These are phyloP conservation scores for Caenorhabditis virilis DNA, from an alignment of 2,888 invertebrate species.

Conservation along the genomic window DNA sequence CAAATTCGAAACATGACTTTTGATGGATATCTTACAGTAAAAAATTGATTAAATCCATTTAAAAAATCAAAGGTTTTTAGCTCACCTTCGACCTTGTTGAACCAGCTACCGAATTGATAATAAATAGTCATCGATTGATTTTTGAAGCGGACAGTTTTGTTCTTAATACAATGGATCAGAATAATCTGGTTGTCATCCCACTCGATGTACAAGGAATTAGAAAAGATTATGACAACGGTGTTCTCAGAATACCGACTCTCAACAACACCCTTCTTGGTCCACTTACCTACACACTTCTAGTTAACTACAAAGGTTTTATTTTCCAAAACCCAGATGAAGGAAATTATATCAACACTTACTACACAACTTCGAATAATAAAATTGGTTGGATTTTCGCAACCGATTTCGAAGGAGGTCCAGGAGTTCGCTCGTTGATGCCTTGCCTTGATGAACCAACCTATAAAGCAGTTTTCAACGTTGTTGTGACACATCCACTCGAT, in stretches of 20 bases:
- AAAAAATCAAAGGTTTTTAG: neutral
- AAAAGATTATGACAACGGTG: slow-evolving; percentile 28
- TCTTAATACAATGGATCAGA: neutral
- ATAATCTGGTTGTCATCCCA: neutral
- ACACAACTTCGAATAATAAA: slow-evolving; percentile 14
- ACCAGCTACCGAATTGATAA: slow-evolving; percentile 9
- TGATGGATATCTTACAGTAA: slow-evolving; percentile 2
- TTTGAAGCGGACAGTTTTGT: slow-evolving; percentile 8
- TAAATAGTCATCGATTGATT: slow-evolving; percentile 30
- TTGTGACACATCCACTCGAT: slow-evolving; percentile 32
- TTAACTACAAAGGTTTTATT: slow-evolving; percentile 37
- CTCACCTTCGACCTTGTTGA: slow-evolving; percentile 9
- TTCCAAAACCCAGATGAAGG: slow-evolving; percentile 35
- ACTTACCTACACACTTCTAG: slow-evolving; percentile 8
- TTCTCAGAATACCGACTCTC: slow-evolving; percentile 13
- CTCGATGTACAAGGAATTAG: slow-evolving; percentile 2
- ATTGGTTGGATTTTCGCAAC: slow-evolving; percentile 44
- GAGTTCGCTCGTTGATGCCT: slow-evolving; percentile 39
- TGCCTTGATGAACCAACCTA: slow-evolving; percentile 50
- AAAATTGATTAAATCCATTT: too few relatives aligned
- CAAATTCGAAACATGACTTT: slow-evolving; percentile 39
- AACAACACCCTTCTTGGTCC: slow-evolving; percentile 1
- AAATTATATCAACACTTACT: slow-evolving; percentile 32
- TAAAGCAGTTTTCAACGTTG: slow-evolving; percentile 33
- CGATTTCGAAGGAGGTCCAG: slow-evolving; percentile 45